phyloP scores from a whole-genome alignment of 1,140 invertebrate species.

The Lethocerus indicus region DNA sequence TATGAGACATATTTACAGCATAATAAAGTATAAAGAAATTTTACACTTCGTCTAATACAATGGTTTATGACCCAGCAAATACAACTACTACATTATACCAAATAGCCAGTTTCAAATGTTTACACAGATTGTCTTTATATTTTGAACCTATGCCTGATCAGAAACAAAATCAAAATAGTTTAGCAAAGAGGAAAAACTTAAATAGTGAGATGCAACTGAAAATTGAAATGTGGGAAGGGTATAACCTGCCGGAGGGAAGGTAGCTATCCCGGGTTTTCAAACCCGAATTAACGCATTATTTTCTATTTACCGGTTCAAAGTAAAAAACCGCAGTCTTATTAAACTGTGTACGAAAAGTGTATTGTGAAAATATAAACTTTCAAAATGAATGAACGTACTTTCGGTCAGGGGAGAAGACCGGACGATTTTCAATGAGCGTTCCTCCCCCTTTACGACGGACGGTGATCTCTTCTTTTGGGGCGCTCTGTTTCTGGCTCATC shows the following conservation, averaged over 20 bases:
- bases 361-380: slow-evolving; percentile 11
- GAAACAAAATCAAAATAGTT: not conserved
- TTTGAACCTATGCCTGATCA: not conserved
- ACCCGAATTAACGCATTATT: not conserved
- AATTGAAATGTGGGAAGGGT: not conserved
- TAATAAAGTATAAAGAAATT: not conserved
- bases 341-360: not conserved
- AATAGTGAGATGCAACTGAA: not conserved
- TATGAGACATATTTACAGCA: not conserved
- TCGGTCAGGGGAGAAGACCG: slow-evolving; percentile 40
- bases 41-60: no score
- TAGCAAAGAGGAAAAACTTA: no score
- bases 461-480: slow-evolving; percentile 14
- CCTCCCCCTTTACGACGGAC: slow-evolving; percentile 34
- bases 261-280: not conserved
- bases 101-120: not conserved
- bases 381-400: slow-evolving; percentile 31
- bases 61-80: not conserved
- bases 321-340: slow-evolving; percentile 4
- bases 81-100: not conserved
- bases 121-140: not conserved
- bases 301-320: not conserved
- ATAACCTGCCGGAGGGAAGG: not conserved
- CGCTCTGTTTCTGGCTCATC: not conserved
- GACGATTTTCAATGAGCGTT: slow-evolving; percentile 36